Evolutionary conservation across 2,888 invertebrate species (phyloP), one percentile per base, ranked within the genome.

Genomic region (Augochlorella aurata): DNA sequence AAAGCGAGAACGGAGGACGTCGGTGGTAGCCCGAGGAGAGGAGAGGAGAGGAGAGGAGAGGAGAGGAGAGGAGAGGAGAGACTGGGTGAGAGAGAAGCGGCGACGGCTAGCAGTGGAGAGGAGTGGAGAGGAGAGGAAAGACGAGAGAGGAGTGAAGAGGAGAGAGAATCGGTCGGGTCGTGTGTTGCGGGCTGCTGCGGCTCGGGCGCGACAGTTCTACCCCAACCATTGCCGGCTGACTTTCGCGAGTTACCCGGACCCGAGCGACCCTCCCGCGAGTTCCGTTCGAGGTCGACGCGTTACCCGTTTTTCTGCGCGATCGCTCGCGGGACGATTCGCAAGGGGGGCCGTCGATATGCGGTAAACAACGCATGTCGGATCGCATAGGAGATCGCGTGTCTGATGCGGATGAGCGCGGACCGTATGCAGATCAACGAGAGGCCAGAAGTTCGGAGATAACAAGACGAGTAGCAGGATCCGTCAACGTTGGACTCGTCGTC

Each of bases 121-220:
- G 70, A 58, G 63, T 24, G 12, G 71, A 45, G 74, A 52, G 63
- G 54, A 65, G 75, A 79, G 79, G 69, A 65, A 75, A 68, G 61
- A 21, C 21, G 45, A n/a, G 66, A 70, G 67, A 38, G 45, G 72
- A 58, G 52, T 44, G 29, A 16, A 58, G 65, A 47, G 61, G 77
- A 71, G 81, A 67, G 88, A 85, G 90, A 88, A 87, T 89, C 87
- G 90, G 91, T 91, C 90, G 89, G 91, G 90, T 91, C 88, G 90
- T 90, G 91, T 91, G 92, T 92, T 92, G 93, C 93, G 92, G 93
- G 92, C 93, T 93, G 93, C 93, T 93, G 93, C 93, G 92, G 93
- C 91, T 93, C 91, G 93, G 92, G 93, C 92, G 92, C 93, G 93
- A 93, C 93, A 93, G 93, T 93, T 91, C 92, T 91, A 91, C 91